A percentile compares a stretch with the other conserved stretches of the same genome.
Evolutionary conservation across 2,797 vertebrate genomes (phyloP).

Genomic region (Leptoclinus maculatus): DNA sequence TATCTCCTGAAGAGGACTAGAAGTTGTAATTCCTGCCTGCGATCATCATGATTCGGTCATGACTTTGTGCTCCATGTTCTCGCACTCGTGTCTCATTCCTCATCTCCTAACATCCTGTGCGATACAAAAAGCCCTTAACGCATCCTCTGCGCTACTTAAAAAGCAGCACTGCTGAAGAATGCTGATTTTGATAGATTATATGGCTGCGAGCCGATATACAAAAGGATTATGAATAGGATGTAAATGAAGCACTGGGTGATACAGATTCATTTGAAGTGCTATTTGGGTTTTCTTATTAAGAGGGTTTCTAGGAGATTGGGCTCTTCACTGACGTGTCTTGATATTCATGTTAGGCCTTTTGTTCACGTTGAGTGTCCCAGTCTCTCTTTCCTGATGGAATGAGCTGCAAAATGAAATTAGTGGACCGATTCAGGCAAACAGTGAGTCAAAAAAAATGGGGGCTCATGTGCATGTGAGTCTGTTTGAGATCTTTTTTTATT

Average conservation of each 20-base stretch:
- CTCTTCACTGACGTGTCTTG: constrained; percentile 59
- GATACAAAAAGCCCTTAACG: constrained; percentile 71
- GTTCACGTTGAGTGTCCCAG: constrained; percentile 64
- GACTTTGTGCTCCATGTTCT: constrained; percentile 51
- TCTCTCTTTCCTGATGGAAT: constrained; percentile 52
- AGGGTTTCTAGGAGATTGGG: constrained; percentile 64
- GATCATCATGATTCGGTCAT: constrained; percentile 56
- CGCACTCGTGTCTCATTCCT: constrained; percentile 58
- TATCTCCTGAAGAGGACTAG: constrained; percentile 52
- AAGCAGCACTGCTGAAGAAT: constrained; percentile 68
- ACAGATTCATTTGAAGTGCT: constrained; percentile 74
- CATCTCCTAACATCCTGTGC: constrained; percentile 75
- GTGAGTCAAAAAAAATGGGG: constrained; percentile 14
- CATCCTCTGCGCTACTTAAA: constrained; percentile 72
- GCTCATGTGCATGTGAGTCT: constrained; percentile 21
- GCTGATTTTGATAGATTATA: constrained; percentile 73
- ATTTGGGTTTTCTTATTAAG: constrained; percentile 80
- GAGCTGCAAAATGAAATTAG: constrained; percentile 66
- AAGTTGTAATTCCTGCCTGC: constrained; percentile 64
- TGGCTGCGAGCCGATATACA: constrained; percentile 63
- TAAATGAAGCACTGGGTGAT: constrained; percentile 79
- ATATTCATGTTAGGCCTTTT: constrained; percentile 75
- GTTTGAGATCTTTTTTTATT: constrained; percentile 60
- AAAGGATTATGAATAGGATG: constrained; percentile 77
- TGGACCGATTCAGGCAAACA: constrained; percentile 65